A percentile compares a stretch with the other conserved stretches of the same genome.
Conservation (phyloP, 2,113 vertebrate species). For the Ibidorhyncha struthersii region DNA sequence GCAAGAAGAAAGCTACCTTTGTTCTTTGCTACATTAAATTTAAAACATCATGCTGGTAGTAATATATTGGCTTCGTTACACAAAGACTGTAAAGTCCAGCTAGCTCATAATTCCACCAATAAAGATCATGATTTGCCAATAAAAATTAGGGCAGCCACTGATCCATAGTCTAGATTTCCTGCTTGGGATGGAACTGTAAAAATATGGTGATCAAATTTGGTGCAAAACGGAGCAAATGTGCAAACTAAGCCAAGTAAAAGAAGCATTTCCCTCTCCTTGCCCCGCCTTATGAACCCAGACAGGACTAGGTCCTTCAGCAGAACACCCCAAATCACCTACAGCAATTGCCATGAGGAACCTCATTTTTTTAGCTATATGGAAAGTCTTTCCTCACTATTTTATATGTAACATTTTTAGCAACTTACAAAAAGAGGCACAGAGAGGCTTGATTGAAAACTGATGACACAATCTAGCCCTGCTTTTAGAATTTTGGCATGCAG, state of each 20-base stretch:
- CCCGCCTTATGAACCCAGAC: neutral
- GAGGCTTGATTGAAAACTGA: constrained; percentile 45
- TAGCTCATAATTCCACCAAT: constrained; percentile 38
- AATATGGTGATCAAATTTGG: neutral
- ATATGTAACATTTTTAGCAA: neutral
- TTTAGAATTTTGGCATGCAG: constrained; percentile 28
- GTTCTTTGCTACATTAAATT: neutral
- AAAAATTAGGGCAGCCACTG: constrained; percentile 47
- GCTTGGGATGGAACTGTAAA: neutral
- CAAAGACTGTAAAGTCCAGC: neutral
- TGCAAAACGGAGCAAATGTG: neutral
- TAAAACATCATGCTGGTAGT: neutral
- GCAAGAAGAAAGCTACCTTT: neutral
- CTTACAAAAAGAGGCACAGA: neutral
- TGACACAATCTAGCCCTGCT: constrained; percentile 10
- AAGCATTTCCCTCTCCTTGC: neutral
- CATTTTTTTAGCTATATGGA: neutral
- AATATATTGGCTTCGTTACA: neutral
- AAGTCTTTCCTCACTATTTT: neutral
- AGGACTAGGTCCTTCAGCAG: neutral
- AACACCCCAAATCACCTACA: neutral
- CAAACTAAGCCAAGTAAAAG: neutral
- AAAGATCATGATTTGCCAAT: constrained; percentile 25
- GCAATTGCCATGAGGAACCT: neutral
- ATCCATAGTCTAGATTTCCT: constrained; percentile 38